Evolutionary conservation across 2,113 vertebrate species (phyloP), one percentile per base, ranked within the genome.

Genomic region (Aviceda subcristata): DNA sequence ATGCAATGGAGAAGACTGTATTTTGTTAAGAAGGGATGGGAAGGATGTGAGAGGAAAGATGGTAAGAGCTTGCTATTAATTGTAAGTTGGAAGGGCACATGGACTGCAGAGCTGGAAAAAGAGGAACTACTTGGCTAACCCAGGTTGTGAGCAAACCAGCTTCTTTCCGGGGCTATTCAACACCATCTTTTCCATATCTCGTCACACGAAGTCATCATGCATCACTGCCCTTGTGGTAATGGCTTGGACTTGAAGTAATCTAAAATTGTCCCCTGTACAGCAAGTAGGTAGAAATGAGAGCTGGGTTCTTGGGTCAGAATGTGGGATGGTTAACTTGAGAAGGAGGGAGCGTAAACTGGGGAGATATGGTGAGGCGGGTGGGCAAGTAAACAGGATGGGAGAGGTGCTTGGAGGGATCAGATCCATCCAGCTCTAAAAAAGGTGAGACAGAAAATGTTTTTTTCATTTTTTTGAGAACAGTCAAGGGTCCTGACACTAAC

Each of bases 141-240:
- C 46, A 55, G 23, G 17, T 24, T 38, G 29, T 63, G 53, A 53
- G 36, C 24, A 89, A 93, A 39, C 0, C 9, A 69, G 10, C 16
- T 83, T 67, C 39, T 62, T 90, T 66, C 57, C 63, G 53, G 22
- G 18, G 12, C 17, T 48, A 9, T 48, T 34, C 15, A 82, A 22
- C 5, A n/a, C 3, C 6, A 15, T 34, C 24, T 84, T 67, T 85
- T 41, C 34, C 26, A 39, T 68, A 26, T 92, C 34, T 64, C 1
- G 0, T 11, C 8, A 36, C 6, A 15, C 1, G 3, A 63, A 78
- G 9, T 36, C 32, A 69, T 4, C 32, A 38, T 16, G 6, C 27
- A 20, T 51, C 26, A 77, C 7, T 30, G 36, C 11, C 46, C 59
- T 78, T 81, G 27, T 75, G 71, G 21, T 34, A 75, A 64, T 20